A percentile compares a stretch with the other conserved stretches of the same genome.
These are phyloP conservation scores for Phaethornis superciliosus DNA, from an alignment of 2,113 vertebrate species.

Conservation along the genomic window DNA sequence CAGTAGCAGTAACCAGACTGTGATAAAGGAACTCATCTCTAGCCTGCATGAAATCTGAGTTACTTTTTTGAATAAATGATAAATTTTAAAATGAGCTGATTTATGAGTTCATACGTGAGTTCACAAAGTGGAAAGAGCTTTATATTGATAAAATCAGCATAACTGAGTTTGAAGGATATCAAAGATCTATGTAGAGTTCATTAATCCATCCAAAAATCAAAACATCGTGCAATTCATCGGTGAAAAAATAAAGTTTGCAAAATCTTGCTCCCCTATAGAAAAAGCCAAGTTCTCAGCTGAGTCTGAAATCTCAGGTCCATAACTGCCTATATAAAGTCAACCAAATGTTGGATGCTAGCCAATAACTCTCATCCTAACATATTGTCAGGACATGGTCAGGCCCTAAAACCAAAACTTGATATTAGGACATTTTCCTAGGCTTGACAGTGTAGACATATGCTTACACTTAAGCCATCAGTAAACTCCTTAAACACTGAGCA, in stretches of 20 bases:
- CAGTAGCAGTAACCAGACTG: neutral
- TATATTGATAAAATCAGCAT: neutral
- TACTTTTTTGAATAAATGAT: neutral
- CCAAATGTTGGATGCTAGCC: neutral
- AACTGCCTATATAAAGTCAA: neutral
- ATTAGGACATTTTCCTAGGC: neutral
- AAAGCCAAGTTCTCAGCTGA: neutral
- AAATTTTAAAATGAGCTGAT: neutral
- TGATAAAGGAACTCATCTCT: neutral
- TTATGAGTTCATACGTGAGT: neutral
- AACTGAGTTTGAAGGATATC: neutral
- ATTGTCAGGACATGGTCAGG: neutral
- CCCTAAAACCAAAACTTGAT: neutral
- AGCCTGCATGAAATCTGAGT: neutral
- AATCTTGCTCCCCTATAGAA: neutral
- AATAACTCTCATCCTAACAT: neutral
- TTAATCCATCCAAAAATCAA: neutral
- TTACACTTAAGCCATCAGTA: neutral
- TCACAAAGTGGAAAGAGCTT: neutral
- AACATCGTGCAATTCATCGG: neutral
- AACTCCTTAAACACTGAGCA: neutral
- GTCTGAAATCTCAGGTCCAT: neutral
- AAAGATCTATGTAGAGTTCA: neutral
- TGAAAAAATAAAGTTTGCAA: neutral
- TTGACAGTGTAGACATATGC: neutral